These are phyloP conservation scores for Eucera pruinosa DNA, from an alignment of 2,888 invertebrate genomes.

Conservation along the genomic window DNA sequence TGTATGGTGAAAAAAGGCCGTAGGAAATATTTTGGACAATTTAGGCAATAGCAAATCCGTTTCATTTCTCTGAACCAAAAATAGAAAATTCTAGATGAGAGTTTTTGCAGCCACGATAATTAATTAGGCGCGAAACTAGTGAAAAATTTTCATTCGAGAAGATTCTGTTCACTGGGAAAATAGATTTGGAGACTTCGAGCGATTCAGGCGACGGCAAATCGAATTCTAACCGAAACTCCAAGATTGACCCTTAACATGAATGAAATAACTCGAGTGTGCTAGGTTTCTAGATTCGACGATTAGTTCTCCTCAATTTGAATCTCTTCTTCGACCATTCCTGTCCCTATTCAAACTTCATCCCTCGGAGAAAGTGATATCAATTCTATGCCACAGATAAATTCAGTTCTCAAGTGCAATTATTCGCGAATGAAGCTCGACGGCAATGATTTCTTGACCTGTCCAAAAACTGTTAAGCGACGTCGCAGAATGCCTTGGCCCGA, in stretches of 20 bases:
- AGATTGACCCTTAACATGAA: no score
- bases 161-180: background rate
- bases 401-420: slow-evolving; percentile 23
- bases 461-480: background rate
- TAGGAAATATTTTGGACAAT: no score
- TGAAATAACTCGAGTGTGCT: slow-evolving; percentile 8
- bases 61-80: no score
- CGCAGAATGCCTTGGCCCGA: background rate
- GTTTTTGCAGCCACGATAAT: no score
- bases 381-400: no score
- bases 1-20: no score
- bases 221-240: background rate
- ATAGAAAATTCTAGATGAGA: no score
- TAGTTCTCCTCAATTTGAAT: no score
- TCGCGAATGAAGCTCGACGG: slow-evolving; percentile 27
- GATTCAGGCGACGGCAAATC: background rate
- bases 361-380: background rate
- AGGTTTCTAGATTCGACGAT: background rate
- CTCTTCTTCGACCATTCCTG: background rate
- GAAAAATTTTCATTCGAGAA: background rate
- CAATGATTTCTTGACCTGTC: slow-evolving; percentile 13
- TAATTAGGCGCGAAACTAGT: no score
- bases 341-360: background rate
- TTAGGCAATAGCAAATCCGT: no score
- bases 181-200: background rate